A percentile compares a stretch with the other conserved stretches of the same genome.
Conservation (phyloP, 2,888 invertebrate species). For the Alitta virens region DNA sequence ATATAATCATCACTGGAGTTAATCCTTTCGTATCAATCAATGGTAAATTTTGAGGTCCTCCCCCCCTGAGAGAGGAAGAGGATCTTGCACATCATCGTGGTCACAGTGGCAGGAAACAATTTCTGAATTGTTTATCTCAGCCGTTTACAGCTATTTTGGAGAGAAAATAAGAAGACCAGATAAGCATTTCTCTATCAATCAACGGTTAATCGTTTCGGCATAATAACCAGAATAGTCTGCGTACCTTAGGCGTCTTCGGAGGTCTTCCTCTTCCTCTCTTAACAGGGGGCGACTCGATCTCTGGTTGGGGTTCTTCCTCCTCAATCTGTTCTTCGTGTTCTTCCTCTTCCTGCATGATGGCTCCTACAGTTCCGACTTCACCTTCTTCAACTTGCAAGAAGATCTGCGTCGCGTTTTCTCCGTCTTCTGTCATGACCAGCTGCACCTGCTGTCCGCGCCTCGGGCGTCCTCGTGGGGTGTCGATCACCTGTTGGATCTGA, state of each 20-base stretch:
- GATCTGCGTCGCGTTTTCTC: conserved; percentile 20
- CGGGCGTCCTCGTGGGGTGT: conserved; percentile 2
- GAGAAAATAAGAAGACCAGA: no score
- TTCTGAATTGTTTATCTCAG: no score
- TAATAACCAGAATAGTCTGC: no score
- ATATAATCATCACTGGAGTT: no score
- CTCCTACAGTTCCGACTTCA: conserved; percentile 37
- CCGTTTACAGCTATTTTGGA: no score
- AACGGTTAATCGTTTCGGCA: no score
- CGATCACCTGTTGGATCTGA: background rate
- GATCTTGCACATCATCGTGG: no score
- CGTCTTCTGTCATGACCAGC: conserved; percentile 12
- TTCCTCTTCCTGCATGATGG: conserved; percentile 54
- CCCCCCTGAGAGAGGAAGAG: no score
- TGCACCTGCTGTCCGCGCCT: conserved; percentile 5
- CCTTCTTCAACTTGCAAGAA: conserved; percentile 42
- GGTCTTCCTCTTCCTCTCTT: conserved; percentile 9
- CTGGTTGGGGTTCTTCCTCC: conserved; percentile 22
- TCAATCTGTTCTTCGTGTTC: conserved; percentile 1
- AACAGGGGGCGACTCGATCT: background rate
- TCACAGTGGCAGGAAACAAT: no score
- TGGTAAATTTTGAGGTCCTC: no score
- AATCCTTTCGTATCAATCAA: no score
- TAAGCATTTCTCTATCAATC: no score
- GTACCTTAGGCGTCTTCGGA: background rate